These are phyloP conservation scores for Apogon hyalosoma DNA, from an alignment of 2,797 vertebrate species.

Conservation along the genomic window DNA sequence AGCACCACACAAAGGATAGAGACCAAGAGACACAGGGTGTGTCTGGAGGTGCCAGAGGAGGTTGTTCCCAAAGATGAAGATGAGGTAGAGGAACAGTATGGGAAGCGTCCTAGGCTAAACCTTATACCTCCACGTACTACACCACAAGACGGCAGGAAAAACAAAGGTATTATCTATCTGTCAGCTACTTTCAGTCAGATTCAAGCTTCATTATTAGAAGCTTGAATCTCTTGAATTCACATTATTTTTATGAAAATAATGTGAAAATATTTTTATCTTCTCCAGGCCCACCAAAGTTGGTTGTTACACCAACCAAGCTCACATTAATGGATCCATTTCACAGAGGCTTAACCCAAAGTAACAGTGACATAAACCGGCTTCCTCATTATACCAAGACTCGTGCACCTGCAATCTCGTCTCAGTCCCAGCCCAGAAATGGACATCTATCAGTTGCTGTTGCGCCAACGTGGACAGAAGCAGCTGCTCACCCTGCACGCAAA, in stretches of 20 bases:
- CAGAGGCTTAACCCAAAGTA: constrained; percentile 53
- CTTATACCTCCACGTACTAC: constrained; percentile 66
- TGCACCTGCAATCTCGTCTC: constrained; percentile 64
- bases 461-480: constrained; percentile 54
- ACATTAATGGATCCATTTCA: constrained; percentile 78
- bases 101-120: constrained; percentile 78
- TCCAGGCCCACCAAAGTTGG: constrained; percentile 80
- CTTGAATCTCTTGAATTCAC: too few species aligned
- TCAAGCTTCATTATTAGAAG: too few species aligned
- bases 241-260: neutral
- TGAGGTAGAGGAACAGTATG: constrained; percentile 70
- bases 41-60: constrained; percentile 93
- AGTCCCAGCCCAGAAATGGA: constrained; percentile 69
- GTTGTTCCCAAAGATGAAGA: constrained; percentile 89
- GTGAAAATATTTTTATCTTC: neutral
- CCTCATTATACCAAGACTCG: constrained; percentile 77
- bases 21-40: constrained; percentile 95
- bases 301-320: constrained; percentile 81
- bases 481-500: constrained; percentile 70
- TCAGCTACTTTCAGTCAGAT: neutral
- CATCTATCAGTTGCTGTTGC: constrained; percentile 64
- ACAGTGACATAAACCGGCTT: constrained; percentile 36
- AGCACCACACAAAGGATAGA: constrained; percentile 93
- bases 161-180: constrained; percentile 66
- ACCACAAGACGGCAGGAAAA: constrained; percentile 68